phyloP scores from a whole-genome alignment of 2,888 invertebrate genomes.

The Drosophila setosimentum region DNA sequence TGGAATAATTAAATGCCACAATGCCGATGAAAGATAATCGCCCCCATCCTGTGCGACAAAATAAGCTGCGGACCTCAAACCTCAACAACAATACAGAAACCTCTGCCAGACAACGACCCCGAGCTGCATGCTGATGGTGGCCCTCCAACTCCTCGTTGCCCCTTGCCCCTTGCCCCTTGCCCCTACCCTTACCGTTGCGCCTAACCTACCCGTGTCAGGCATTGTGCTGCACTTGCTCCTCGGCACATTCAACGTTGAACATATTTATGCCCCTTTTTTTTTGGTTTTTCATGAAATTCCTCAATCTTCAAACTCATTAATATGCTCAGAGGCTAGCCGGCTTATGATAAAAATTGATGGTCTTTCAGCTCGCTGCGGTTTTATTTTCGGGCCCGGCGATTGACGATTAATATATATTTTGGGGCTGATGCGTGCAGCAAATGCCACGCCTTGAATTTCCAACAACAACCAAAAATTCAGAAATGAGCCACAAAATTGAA shows the following conservation, averaged over 20 bases:
- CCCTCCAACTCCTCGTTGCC: slow-evolving; percentile 17
- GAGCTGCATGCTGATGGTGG: slow-evolving; percentile 38
- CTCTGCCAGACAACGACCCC: slow-evolving; percentile 47
- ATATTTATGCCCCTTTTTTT: slow-evolving; percentile 48
- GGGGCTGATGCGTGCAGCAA: slow-evolving; percentile 41
- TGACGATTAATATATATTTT: slow-evolving; percentile 63
- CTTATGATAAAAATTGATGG: slow-evolving; percentile 42
- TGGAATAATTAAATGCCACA: slow-evolving; percentile 77
- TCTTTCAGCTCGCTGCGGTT: slow-evolving; percentile 43
- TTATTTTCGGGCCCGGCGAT: slow-evolving; percentile 39
- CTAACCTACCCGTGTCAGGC: slow-evolving; percentile 1
- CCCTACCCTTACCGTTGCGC: not conserved
- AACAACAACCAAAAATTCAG: not conserved
- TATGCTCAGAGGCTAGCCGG: slow-evolving; percentile 60
- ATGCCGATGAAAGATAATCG: slow-evolving; percentile 51
- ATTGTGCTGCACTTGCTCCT: slow-evolving; percentile 35
- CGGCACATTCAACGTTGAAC: slow-evolving; percentile 16
- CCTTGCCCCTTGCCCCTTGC: not conserved
- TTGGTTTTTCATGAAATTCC: slow-evolving; percentile 54
- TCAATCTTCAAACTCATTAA: slow-evolving; percentile 74
- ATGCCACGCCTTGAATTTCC: slow-evolving; percentile 58
- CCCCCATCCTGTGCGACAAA: slow-evolving; percentile 61
- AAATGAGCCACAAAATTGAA: slow-evolving; percentile 80
- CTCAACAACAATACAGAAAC: no score
- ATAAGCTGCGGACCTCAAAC: slow-evolving; percentile 12